Evolutionary conservation across 1,140 invertebrate species (phyloP), one percentile per base, ranked within the genome.

Genomic region (Rhagoletis pomonella): DNA sequence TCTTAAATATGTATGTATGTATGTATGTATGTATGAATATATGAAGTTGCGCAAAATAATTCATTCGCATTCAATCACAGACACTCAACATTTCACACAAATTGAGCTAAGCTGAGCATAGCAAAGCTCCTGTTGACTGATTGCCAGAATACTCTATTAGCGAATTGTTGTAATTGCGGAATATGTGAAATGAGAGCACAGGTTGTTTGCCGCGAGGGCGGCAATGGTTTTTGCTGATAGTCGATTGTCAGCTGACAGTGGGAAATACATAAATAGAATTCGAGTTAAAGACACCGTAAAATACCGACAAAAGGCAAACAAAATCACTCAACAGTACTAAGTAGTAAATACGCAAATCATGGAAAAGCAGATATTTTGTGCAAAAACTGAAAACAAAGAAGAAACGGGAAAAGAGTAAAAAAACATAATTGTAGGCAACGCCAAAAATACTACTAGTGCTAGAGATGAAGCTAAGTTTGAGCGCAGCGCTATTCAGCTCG

Each of bases 231-330:
- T 81, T 55, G 17, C n/a, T 47, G 73, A 81, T 50, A 29, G 44
- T 17, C 73, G 73, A 81, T 50, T 58, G 44, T 81, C n/a, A 10
- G 7, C 17, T 55, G 73, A 9, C 73, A 81, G 73, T 6, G 44
- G 44, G 50, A n/a, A 55, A 29, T 81, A 29, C 29, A 29, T 29
- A 55, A 81, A 81, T 58, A 10, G 73, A 81, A 81, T 77, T 81
- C n/a, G 14, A 17, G 73, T 81, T 81, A 81, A 81, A 81, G 73
- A 81, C 73, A 81, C 50, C 73, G 47, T 81, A 17, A 81, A 81
- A 58, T 58, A 4, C n/a, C 44, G 9, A 81, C 47, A 58, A 81
- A 81, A 81, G 73, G 47, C 73, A 58, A 81, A 29, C 73, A 77
- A n/a, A 81, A 19, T n/a, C 12, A 81, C 17, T 50, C 44, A 81